Evolutionary conservation across 2,888 invertebrate species (phyloP).

Genomic region (Galerucella nymphaeae): DNA sequence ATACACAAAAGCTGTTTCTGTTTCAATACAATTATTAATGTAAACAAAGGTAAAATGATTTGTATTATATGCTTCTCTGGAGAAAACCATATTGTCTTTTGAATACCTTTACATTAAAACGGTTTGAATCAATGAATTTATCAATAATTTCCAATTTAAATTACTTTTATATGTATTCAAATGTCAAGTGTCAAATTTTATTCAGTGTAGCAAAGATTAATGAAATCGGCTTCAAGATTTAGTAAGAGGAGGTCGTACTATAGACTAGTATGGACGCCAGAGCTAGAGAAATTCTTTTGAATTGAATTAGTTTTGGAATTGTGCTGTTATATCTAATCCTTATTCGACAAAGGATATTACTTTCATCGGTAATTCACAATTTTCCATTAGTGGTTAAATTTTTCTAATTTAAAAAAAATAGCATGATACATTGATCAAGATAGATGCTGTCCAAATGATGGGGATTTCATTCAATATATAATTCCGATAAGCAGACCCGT

Average conservation of each 20-base stretch:
- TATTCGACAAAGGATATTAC: too few relatives aligned
- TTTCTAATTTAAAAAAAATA: too few relatives aligned
- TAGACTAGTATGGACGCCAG: too few relatives aligned
- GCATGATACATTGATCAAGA: too few relatives aligned
- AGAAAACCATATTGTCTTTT: constrained; percentile 2
- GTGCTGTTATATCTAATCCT: too few relatives aligned
- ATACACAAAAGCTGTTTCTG: background rate
- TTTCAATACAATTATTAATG: constrained; percentile 4
- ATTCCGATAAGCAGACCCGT: too few relatives aligned
- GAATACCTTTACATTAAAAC: background rate
- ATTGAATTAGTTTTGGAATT: background rate
- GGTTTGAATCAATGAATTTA: background rate
- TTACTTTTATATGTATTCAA: background rate
- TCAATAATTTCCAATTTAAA: background rate
- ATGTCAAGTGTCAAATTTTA: background rate
- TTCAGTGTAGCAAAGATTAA: background rate
- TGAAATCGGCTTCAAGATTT: too few relatives aligned
- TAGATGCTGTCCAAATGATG: too few relatives aligned
- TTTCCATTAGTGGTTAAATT: too few relatives aligned
- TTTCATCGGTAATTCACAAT: too few relatives aligned
- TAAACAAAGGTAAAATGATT: background rate
- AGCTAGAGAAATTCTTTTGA: background rate
- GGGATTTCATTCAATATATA: too few relatives aligned
- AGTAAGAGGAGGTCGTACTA: too few relatives aligned
- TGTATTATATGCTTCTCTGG: background rate